Base-by-base conservation (phyloP, 2,797 vertebrate species). In the Sebastes ruberrimus region DNA sequence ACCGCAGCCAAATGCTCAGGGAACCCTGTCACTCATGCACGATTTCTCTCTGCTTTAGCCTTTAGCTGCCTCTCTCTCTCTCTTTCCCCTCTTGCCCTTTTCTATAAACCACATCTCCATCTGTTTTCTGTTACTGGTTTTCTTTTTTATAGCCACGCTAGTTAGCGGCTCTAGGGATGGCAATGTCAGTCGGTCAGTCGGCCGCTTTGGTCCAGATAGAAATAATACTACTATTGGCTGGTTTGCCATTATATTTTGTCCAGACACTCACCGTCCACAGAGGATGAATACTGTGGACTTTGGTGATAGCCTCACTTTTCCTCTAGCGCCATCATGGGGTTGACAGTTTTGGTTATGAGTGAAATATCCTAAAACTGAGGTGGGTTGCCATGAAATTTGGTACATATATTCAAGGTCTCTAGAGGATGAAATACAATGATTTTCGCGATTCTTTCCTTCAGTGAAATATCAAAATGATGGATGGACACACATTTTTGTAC, bases 11-110 rank as follows among this genome's bases (percentile, higher is more conserved):
- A 87, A 80, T 71, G 79, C 77, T 67, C 5, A 67, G 84, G 81
- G 81, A 85, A 85, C 68, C 82, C 78, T 88, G 84, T 80, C 84
- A 88, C 74, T 86, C 78, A 80, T 76, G 63, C 83, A 88, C 49
- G 20, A 53, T 84, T 87, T 86, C 70, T 86, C 63, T 80, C 72
- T 59, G 57, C 76, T 85, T 55, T 28, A 67, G 79, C 82, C 71
- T 81, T 73, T 27, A 81, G 74, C 87, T 71, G 18, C 2, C 32
- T 8, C 62, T 56, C 35, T 46, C 22, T 46, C 30, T 38, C 10
- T 16, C 46, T 20, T 22, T 35, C 52, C 71, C 38, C 20, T 72
- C 63, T 55, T 59, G 60, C 55, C 71, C 35, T 63, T 74, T 76
- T 72, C 22, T 61, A 20, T 2, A 42, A 75, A 75, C 52, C 64